Evolutionary conservation across 2,888 invertebrate genomes (phyloP).

Genomic region (Perdita meconis): DNA sequence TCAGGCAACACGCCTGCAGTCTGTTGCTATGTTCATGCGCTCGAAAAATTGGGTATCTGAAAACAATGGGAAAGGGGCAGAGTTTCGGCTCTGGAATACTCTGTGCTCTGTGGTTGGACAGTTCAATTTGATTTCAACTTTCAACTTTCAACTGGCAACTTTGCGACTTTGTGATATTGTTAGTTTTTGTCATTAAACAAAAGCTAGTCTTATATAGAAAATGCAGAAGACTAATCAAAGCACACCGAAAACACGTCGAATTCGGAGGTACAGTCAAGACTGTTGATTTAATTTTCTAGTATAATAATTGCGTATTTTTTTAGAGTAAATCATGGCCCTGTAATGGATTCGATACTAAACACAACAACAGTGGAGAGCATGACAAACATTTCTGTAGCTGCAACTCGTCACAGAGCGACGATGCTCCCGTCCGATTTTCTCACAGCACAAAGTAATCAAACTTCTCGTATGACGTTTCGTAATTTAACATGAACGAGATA

Average conservation of each 20-base stretch:
- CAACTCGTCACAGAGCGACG: constrained; percentile 52
- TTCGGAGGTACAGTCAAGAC: constrained; percentile 47
- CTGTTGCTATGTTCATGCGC: too few species aligned
- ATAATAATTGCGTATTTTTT: constrained; percentile 1
- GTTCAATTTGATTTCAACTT: too few species aligned
- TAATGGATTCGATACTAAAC: constrained; percentile 19
- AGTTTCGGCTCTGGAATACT: too few species aligned
- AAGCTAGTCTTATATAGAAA: constrained; percentile 18
- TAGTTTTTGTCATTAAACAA: not conserved
- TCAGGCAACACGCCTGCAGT: too few species aligned
- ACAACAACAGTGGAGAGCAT: not conserved
- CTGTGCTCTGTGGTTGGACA: too few species aligned
- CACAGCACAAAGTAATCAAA: constrained; percentile 35
- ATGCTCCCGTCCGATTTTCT: constrained; percentile 57
- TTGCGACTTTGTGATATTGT: too few species aligned
- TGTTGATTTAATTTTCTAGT: not conserved
- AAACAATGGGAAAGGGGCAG: too few species aligned
- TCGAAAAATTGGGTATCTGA: too few species aligned
- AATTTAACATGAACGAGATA: not conserved
- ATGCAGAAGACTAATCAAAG: constrained; percentile 63
- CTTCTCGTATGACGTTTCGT: not conserved
- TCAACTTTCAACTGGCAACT: too few species aligned
- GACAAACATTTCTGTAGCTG: not conserved
- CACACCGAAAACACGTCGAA: constrained; percentile 49
- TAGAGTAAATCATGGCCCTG: constrained; percentile 13